Evolutionary conservation across 92 coral and sea anemone genomes (phyloP).

Genomic region (Galaxea fascicularis): DNA sequence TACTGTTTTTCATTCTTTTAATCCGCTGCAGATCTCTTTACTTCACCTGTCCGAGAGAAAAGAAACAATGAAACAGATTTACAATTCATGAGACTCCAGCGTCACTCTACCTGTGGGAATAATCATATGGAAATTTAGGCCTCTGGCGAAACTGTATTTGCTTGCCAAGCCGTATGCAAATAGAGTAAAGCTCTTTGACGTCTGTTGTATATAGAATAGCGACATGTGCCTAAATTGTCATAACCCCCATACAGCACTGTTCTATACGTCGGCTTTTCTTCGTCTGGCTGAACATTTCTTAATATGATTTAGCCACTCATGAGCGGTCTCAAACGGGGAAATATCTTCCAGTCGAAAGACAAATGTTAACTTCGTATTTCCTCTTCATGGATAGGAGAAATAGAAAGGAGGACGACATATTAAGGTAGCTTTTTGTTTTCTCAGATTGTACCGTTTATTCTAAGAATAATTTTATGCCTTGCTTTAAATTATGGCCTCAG

Average conservation of each 20-base stretch:
- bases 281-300: slow-evolving; percentile 18
- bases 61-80: background rate
- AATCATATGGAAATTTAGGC: slow-evolving; percentile 24
- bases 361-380: background rate
- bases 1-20: background rate
- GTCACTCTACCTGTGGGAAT: background rate
- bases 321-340: background rate
- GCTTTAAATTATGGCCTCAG: background rate
- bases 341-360: background rate
- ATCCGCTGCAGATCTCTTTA: background rate
- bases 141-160: background rate
- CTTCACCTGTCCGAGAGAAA: background rate
- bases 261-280: background rate
- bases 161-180: slow-evolving; percentile 29
- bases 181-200: slow-evolving; percentile 33
- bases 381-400: background rate
- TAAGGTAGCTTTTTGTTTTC: slow-evolving; percentile 15
- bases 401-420: background rate
- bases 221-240: slow-evolving; percentile 32
- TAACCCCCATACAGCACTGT: background rate
- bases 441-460: background rate
- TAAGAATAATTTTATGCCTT: background rate
- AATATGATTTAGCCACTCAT: slow-evolving; percentile 11
- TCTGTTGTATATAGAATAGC: background rate
- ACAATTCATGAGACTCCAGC: slow-evolving; percentile 15